Evolutionary conservation across 2,113 vertebrate species (phyloP).

Genomic region (Heptranchias perlo): DNA sequence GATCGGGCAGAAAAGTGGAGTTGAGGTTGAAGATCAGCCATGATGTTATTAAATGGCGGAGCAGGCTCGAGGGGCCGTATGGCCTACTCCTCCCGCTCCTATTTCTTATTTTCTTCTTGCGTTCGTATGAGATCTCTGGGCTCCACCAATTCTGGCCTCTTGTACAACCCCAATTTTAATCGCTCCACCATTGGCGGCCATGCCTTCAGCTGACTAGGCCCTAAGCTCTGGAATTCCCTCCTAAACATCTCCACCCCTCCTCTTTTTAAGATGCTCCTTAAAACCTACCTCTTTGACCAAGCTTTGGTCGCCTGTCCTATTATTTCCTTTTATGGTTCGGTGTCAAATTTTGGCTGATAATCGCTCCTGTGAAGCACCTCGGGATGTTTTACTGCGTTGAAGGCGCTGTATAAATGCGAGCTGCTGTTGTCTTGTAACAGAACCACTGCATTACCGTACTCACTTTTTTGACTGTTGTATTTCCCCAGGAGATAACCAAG

Average conservation of each 20-base stretch:
- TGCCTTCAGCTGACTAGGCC: not conserved
- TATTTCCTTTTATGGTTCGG: not conserved
- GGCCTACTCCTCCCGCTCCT: too few relatives aligned
- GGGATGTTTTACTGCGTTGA: not conserved
- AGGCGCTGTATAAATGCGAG: not conserved
- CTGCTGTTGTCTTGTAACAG: not conserved
- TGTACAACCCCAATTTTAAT: too few relatives aligned
- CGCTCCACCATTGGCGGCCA: not conserved
- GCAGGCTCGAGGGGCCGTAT: too few relatives aligned
- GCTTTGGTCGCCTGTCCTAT: not conserved
- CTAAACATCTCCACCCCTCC: not conserved
- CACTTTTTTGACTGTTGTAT: not conserved
- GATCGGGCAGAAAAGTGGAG: too few relatives aligned
- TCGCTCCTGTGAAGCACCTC: not conserved
- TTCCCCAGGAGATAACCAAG: constrained; percentile 79
- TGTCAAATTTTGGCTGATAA: not conserved
- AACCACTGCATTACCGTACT: not conserved
- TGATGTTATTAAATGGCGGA: too few relatives aligned
- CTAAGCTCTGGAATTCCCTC: not conserved
- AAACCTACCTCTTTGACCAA: not conserved
- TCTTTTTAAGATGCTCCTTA: too few relatives aligned
- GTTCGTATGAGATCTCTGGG: too few relatives aligned
- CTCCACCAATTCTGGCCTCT: too few relatives aligned
- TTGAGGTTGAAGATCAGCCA: too few relatives aligned
- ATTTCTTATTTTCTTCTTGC: too few relatives aligned